phyloP scores from a whole-genome alignment of 2,888 invertebrate genomes.

The Epicampocera succincta region DNA sequence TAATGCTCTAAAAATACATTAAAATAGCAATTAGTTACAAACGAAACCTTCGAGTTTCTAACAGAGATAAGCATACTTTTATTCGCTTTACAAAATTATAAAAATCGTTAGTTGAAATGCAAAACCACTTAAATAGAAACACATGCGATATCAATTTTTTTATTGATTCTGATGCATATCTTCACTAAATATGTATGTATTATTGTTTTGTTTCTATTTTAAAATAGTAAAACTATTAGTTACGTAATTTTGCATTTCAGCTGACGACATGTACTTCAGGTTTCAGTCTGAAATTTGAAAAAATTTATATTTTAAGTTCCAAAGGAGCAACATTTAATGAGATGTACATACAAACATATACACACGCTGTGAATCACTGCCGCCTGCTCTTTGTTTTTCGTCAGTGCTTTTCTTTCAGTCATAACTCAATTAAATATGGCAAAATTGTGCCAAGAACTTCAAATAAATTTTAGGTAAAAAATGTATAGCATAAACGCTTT shows the following conservation, averaged over 20 bases:
- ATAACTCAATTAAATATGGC: slow-evolving; percentile 21
- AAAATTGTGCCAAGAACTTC: background rate
- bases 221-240: too few species aligned
- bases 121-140: too few species aligned
- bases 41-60: too few species aligned
- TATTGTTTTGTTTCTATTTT: too few species aligned
- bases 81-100: background rate
- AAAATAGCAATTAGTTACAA: too few species aligned
- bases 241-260: too few species aligned
- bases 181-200: too few species aligned
- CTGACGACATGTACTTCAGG: too few species aligned
- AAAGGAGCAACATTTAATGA: slow-evolving; percentile 3
- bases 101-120: background rate
- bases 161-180: too few species aligned
- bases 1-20: slow-evolving; percentile 83
- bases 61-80: background rate
- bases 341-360: background rate
- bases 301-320: background rate
- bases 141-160: too few species aligned
- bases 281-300: too few species aligned
- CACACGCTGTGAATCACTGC: too few species aligned
- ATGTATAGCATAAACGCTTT: slow-evolving; percentile 25
- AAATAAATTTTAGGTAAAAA: slow-evolving; percentile 8
- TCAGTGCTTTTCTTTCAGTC: background rate
- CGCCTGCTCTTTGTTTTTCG: background rate